Conservation (phyloP, 2,113 vertebrate genomes). For the Egretta garzetta region DNA sequence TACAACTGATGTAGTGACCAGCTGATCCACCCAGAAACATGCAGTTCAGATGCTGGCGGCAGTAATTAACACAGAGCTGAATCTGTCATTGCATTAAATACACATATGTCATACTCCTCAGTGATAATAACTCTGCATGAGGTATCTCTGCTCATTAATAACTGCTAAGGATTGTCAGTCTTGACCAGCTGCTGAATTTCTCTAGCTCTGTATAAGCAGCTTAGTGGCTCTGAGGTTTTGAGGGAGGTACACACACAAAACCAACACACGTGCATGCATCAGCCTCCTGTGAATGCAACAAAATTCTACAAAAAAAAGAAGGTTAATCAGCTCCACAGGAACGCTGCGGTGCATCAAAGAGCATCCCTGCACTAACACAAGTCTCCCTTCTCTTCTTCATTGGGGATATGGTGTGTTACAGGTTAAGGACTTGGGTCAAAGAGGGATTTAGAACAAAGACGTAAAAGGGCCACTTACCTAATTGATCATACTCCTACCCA, state of each 20-base stretch:
- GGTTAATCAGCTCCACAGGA: neutral
- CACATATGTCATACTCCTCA: neutral
- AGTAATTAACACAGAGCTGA: neutral
- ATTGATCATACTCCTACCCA: accelerated
- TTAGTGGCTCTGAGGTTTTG: neutral
- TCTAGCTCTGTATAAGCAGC: neutral
- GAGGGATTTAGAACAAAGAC: neutral
- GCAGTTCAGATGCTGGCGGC: neutral
- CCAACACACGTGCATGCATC: neutral
- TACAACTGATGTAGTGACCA: neutral
- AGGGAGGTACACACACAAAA: neutral
- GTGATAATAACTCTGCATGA: neutral
- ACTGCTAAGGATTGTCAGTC: neutral
- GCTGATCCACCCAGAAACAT: neutral
- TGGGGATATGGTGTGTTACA: neutral
- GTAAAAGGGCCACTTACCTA: neutral
- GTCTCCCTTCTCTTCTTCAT: neutral
- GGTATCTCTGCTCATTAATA: neutral
- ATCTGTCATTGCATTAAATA: neutral
- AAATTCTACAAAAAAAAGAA: neutral
- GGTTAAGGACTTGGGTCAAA: neutral
- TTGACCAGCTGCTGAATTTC: neutral
- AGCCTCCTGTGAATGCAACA: neutral
- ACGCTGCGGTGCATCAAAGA: neutral
- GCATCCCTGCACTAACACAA: neutral